Conservation (phyloP, 2,113 vertebrate genomes). For the Aythya baeri region DNA sequence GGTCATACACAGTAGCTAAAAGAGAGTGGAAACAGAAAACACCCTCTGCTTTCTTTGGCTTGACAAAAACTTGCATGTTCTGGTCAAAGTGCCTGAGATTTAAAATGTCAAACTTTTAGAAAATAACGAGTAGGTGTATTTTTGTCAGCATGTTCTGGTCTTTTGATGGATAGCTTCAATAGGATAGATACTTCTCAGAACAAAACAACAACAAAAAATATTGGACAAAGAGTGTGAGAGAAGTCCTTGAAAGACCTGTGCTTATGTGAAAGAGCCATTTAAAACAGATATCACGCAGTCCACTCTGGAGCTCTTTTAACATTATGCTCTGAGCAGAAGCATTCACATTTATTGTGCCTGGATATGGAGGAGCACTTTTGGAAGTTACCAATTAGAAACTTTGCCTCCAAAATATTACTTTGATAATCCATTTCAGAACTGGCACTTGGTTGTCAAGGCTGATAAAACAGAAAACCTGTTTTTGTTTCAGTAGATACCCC, state of each 20-base stretch:
- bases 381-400: neutral
- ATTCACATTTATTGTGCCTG: neutral
- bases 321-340: neutral
- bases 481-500: neutral
- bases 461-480: neutral
- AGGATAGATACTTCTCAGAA: neutral
- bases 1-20: constrained; percentile 71
- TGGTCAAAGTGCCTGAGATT: neutral
- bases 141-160: neutral
- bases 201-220: neutral
- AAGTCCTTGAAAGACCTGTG: neutral
- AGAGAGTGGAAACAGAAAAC: constrained; percentile 73
- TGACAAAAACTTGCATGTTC: neutral
- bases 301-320: neutral
- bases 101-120: neutral
- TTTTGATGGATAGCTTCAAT: neutral
- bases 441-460: neutral
- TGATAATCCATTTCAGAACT: neutral
- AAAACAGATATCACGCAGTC: neutral
- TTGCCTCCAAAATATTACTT: neutral
- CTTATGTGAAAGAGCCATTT: neutral
- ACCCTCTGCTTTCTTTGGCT: neutral
- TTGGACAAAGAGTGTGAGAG: neutral
- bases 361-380: neutral
- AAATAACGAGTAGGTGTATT: neutral